Evolutionary conservation across 2,888 invertebrate genomes (phyloP).

Genomic region (Troides helena): DNA sequence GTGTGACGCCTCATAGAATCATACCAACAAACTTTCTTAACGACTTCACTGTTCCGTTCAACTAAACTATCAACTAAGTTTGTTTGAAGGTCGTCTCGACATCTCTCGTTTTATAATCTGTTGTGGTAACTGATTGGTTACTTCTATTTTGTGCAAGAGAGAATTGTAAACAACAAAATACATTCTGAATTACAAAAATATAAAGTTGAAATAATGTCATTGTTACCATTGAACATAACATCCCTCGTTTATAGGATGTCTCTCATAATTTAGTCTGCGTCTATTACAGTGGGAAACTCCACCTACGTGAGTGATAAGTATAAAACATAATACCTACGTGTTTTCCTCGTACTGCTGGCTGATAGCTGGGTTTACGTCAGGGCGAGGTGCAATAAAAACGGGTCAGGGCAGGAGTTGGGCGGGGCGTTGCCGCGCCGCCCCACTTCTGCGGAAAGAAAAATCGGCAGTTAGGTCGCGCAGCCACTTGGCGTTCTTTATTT

Average conservation of each 20-base stretch:
- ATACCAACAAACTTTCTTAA: constrained; percentile 71
- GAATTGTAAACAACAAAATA: neutral
- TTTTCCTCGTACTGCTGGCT: constrained; percentile 70
- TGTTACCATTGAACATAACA: constrained; percentile 44
- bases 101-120: constrained; percentile 9
- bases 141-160: neutral
- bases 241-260: constrained; percentile 59
- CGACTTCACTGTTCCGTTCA: constrained; percentile 67
- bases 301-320: constrained; percentile 67
- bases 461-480: constrained; percentile 73
- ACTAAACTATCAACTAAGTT: constrained; percentile 73
- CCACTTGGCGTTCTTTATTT: constrained; percentile 78
- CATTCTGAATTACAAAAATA: constrained; percentile 10
- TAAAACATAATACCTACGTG: constrained; percentile 59
- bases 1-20: constrained; percentile 70
- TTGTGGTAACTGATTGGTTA: neutral
- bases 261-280: constrained; percentile 57
- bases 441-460: constrained; percentile 78
- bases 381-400: constrained; percentile 73
- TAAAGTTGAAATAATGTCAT: constrained; percentile 9
- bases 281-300: constrained; percentile 51
- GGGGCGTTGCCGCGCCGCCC: constrained; percentile 65
- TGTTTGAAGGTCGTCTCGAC: constrained; percentile 67
- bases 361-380: constrained; percentile 68
- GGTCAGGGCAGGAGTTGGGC: constrained; percentile 70